Conservation (phyloP, 2,888 invertebrate species). For the Eubasilissa splendida region DNA sequence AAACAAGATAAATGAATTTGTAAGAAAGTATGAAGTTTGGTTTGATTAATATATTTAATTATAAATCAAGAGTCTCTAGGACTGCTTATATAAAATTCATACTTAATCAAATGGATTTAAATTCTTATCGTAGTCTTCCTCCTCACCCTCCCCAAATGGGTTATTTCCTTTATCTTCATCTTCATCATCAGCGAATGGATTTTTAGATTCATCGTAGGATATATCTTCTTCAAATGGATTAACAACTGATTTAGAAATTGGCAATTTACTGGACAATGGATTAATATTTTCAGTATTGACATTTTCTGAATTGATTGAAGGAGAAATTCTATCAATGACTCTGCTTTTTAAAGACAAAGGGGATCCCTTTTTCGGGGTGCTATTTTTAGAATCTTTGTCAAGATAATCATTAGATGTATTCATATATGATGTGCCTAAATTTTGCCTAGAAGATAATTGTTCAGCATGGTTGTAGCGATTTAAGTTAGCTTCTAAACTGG, state of each 20-base stretch:
- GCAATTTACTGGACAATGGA: neutral
- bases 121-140: conserved; percentile 82
- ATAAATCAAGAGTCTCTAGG: too few relatives aligned
- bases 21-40: too few relatives aligned
- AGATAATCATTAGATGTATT: conserved; percentile 52
- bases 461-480: conserved; percentile 60
- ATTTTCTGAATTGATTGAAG: conserved; percentile 11
- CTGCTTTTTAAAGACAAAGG: conserved; percentile 52
- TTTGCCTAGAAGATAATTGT: conserved; percentile 55
- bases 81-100: neutral
- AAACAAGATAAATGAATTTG: too few relatives aligned
- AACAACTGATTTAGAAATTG: conserved; percentile 18
- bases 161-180: conserved; percentile 75
- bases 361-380: conserved; percentile 51
- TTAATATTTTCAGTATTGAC: conserved; percentile 3
- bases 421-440: conserved; percentile 42
- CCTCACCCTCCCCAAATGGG: conserved; percentile 76
- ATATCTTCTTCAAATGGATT: conserved; percentile 59
- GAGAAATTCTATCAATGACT: conserved; percentile 23
- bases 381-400: conserved; percentile 55
- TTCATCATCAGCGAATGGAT: conserved; percentile 66
- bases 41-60: too few relatives aligned
- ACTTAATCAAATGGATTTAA: conserved; percentile 79
- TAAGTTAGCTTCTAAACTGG: conserved; percentile 77
- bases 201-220: conserved; percentile 59